A percentile compares a stretch with the other conserved stretches of the same genome.
phyloP scores from a whole-genome alignment of 2,113 vertebrate species.

The Chauna torquata region DNA sequence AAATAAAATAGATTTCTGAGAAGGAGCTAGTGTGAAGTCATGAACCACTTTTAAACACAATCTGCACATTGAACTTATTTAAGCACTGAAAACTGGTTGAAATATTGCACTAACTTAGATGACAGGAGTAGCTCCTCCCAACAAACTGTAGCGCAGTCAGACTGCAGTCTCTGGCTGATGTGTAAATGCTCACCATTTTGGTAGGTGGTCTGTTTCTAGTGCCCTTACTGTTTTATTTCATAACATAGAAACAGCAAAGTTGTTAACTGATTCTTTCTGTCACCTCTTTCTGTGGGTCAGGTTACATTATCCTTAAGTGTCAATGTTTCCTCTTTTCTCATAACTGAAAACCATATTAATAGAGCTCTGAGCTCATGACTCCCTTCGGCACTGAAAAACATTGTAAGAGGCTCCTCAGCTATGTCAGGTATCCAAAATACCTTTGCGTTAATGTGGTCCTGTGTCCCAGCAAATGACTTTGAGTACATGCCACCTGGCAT shows the following conservation, averaged over 20 bases:
- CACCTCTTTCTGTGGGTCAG: neutral
- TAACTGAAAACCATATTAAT: neutral
- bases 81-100: neutral
- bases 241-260: neutral
- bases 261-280: neutral
- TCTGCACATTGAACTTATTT: neutral
- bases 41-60: neutral
- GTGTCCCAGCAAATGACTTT: neutral
- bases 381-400: neutral
- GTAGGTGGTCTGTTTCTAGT: neutral
- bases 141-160: neutral
- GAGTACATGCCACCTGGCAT: neutral
- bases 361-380: neutral
- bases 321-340: neutral
- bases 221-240: neutral
- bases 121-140: neutral
- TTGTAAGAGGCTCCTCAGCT: neutral
- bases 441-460: neutral
- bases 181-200: neutral
- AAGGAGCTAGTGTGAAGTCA: neutral
- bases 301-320: neutral
- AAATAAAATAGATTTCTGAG: constrained; percentile 13
- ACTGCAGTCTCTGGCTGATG: neutral
- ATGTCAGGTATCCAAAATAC: neutral
- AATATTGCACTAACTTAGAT: neutral